Base-by-base conservation (phyloP, 92 coral and sea anemone genomes). In the Siderastrea radians region DNA sequence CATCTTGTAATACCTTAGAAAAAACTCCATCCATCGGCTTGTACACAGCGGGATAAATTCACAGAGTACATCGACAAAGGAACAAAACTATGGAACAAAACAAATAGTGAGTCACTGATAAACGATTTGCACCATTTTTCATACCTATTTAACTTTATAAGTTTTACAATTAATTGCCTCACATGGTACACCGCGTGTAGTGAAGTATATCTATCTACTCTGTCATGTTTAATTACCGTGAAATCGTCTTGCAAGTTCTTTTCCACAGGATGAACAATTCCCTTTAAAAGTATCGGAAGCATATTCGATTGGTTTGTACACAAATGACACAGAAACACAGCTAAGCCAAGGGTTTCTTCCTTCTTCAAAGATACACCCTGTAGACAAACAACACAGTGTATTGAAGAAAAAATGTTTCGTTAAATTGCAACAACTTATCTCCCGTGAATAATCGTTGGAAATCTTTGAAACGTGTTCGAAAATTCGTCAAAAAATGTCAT, bases 321-420 rank as follows among this genome's bases (percentile, higher is more conserved):
- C 46, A 95, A 87, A 73, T 90, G 86, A 44, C 95, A 92, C 46
- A 93, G 80, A 74, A 95, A 89, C 26, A 88, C 83, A 4, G 94
- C 95, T 62, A 95, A 74, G 13, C 98, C 98, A 63, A 68, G 70
- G 0, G 63, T 84, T 66, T 87, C 94, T 38, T 90, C 90, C 0
- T 72, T 70, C 54, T 65, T 75, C 46, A 79, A 68, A 50, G 86
- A 69, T 71, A 72, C 82, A 63, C 87, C 84, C 94, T 91, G 57
- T 4, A 64, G 72, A 66, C 1, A 10, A 50, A 4, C 1, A 53
- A 17, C 14, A 51, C 3, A 47, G 62, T 15, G 51, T 15, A 2
- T 8, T 9, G 11, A 12, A 16, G 6, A 4, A 5, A 57, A 12
- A 1, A 4, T 5, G 9, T 6, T n/a, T 9, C 16, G 3, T 12